These are phyloP conservation scores for Ellobium chinense DNA, from an alignment of 2,888 invertebrate genomes.

Conservation along the genomic window DNA sequence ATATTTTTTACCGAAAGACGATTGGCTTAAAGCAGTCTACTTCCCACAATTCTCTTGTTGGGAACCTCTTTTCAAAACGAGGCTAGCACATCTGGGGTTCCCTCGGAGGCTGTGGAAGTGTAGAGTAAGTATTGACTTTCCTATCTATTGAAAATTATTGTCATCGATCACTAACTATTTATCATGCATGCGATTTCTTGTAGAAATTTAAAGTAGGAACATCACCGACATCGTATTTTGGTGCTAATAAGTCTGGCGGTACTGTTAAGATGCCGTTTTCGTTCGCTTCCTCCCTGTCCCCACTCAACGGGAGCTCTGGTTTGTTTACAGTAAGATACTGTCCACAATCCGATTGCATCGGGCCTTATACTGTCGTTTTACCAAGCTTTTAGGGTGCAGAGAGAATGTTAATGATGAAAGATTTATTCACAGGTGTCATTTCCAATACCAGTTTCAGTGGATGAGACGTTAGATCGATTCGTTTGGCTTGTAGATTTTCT, in stretches of 20 bases:
- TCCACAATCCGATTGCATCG: constrained; percentile 49
- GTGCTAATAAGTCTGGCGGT: not conserved
- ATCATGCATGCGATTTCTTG: not conserved
- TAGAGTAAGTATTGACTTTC: constrained; percentile 50
- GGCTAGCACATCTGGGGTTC: constrained; percentile 45
- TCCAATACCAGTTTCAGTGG: constrained; percentile 20
- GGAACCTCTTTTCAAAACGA: constrained; percentile 49
- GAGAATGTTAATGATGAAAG: constrained; percentile 29
- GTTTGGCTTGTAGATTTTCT: constrained; percentile 6
- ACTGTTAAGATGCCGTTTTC: not conserved
- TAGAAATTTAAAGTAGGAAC: not conserved
- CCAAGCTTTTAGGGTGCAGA: constrained; percentile 12
- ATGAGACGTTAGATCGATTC: constrained; percentile 40
- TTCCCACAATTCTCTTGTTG: constrained; percentile 40
- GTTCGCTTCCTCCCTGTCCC: constrained; percentile 17
- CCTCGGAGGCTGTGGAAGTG: constrained; percentile 46
- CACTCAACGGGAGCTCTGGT: constrained; percentile 28
- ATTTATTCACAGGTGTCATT: constrained; percentile 41
- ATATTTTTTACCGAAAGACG: not conserved
- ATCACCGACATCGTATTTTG: constrained; percentile 16
- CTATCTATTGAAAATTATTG: constrained; percentile 45
- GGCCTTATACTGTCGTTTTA: constrained; percentile 21
- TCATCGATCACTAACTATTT: constrained; percentile 33
- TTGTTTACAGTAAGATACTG: constrained; percentile 53
- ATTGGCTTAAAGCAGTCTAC: not conserved